Evolutionary conservation across 2,888 invertebrate species (phyloP), one percentile per base, ranked within the genome.

Genomic region (Neocrepidodera transversa): DNA sequence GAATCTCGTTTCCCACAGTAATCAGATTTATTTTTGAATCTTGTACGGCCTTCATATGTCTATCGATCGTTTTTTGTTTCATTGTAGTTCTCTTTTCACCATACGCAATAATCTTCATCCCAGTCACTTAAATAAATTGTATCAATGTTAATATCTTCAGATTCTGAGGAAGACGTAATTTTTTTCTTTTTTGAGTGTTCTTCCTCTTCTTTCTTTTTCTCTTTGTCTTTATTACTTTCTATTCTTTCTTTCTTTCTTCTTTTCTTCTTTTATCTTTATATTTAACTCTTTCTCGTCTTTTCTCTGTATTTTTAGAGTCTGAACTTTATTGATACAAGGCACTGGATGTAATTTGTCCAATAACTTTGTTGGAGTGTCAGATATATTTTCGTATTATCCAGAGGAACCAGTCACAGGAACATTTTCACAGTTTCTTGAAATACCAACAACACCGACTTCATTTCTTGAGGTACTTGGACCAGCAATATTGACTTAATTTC

Each of bases 11-110:
- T 58, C 10, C 58, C 60, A 51, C 61, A 66, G 1, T 23, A 7
- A 5, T 59, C 17, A 45, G 63, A 66, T 32, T 48, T 14, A 43
- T 68, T 57, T 36, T 32, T 40, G 57, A 52, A 67, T 23, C 18
- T 56, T 5, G 62, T 43, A 50, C 67, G 65, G 28, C 56, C 47
- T 35, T 67, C 67, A 47, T 68, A 64, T 13, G 55, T 47, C 66
- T 63, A 67, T 16, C 53, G n/a, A 7, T 52, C 48, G 28, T 52
- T 61, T 17, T 1, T 55, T 14, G 65, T 65, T 47, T 42, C 32
- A 11, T 42, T 7, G 47, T 63, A 65, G 38, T 66, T 40, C 63
- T 65, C 65, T 8, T 49, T 53, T 30, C 65, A 67, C 7, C 58
- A 60, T 2, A 58, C 52, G 36, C 67, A 67, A 36, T 55, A 32